These are phyloP conservation scores for Erinaceus europaeus DNA, from an alignment of 2,113 vertebrate species.

Conservation along the genomic window DNA sequence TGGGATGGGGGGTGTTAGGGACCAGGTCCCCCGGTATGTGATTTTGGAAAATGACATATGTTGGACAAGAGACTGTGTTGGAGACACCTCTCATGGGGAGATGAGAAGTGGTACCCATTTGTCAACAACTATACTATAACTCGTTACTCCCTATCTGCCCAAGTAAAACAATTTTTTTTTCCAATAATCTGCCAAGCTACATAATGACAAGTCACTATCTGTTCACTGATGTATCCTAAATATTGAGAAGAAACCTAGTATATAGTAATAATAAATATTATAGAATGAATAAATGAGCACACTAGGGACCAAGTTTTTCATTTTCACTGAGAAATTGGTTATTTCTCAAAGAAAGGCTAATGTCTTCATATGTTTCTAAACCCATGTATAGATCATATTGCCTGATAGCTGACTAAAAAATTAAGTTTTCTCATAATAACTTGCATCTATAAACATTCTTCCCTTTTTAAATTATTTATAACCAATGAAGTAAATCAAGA, in stretches of 20 bases:
- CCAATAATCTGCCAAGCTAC: not conserved
- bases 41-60: too few relatives aligned
- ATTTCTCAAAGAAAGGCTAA: not conserved
- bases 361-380: too few relatives aligned
- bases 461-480: not conserved
- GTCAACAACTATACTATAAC: too few relatives aligned
- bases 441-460: not conserved
- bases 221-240: not conserved
- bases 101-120: too few relatives aligned
- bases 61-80: too few relatives aligned
- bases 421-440: not conserved
- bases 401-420: not conserved
- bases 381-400: not conserved
- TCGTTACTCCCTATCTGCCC: too few relatives aligned
- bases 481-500: not conserved
- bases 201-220: not conserved
- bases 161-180: too few relatives aligned
- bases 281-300: not conserved
- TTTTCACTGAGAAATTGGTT: not conserved
- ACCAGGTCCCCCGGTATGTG: too few relatives aligned
- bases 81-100: too few relatives aligned
- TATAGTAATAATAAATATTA: not conserved
- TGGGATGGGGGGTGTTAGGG: too few relatives aligned
- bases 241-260: not conserved
- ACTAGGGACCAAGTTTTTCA: not conserved